Evolutionary conservation across 2,888 invertebrate species (phyloP).

Genomic region (Scaptomyza tumidula): DNA sequence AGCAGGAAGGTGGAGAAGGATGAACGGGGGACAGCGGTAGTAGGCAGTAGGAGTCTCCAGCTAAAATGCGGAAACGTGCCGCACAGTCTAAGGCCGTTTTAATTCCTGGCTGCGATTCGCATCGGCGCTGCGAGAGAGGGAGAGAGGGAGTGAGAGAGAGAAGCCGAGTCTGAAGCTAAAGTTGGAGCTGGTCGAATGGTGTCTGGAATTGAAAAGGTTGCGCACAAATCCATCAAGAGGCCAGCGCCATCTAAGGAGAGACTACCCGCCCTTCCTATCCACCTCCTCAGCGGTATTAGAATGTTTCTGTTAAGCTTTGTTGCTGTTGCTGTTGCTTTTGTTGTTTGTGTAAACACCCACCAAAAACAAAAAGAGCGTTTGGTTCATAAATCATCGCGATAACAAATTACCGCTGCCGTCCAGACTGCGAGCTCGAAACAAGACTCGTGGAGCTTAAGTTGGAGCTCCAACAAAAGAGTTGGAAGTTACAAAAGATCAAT

Average conservation of each 20-base stretch:
- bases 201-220: constrained; percentile 51
- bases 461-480: constrained; percentile 53
- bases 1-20: neutral
- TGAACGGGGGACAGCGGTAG: neutral
- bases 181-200: constrained; percentile 29
- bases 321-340: constrained; percentile 30
- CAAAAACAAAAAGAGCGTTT: constrained; percentile 54
- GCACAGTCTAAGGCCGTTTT: constrained; percentile 51
- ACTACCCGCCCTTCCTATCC: neutral
- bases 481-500: constrained; percentile 81
- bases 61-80: constrained; percentile 78
- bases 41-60: constrained; percentile 11
- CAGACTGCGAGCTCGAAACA: constrained; percentile 12
- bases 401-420: constrained; percentile 83
- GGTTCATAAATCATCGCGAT: constrained; percentile 84
- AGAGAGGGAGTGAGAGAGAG: neutral
- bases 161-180: constrained; percentile 11
- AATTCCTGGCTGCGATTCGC: constrained; percentile 60
- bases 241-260: constrained; percentile 68
- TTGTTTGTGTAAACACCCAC: constrained; percentile 78
- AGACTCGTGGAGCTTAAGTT: constrained; percentile 6
- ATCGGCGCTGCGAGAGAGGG: constrained; percentile 35
- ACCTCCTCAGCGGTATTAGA: constrained; percentile 53
- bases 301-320: constrained; percentile 36
- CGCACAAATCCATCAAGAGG: constrained; percentile 78